phyloP scores from a whole-genome alignment of 2,888 invertebrate species.

The Chrysopilus asiliformis region DNA sequence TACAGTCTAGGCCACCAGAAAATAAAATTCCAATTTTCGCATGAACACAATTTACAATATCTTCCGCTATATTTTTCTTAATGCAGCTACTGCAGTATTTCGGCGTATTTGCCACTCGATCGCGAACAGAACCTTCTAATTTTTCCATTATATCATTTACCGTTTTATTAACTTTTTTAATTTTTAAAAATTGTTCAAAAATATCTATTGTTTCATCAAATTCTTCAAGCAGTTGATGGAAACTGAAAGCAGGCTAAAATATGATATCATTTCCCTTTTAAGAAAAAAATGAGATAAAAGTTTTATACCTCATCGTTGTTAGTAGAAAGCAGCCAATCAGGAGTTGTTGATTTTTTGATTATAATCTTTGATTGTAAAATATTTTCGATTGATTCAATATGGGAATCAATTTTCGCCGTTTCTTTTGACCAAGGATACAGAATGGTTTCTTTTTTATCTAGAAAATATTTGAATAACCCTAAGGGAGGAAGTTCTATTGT shows the following conservation, averaged over 20 bases:
- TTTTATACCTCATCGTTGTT: not conserved
- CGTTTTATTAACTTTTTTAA: slow-evolving; percentile 31
- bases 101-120: slow-evolving; percentile 47
- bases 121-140: slow-evolving; percentile 45
- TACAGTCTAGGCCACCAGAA: slow-evolving; percentile 94
- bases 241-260: slow-evolving; percentile 20
- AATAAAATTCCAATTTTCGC: slow-evolving; percentile 71
- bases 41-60: slow-evolving; percentile 38
- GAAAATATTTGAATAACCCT: slow-evolving; percentile 39
- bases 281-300: no score
- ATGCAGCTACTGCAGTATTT: slow-evolving; percentile 49
- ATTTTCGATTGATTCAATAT: slow-evolving; percentile 9
- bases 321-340: slow-evolving; percentile 15
- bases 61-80: slow-evolving; percentile 8
- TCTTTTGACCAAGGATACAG: slow-evolving; percentile 22
- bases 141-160: slow-evolving; percentile 39
- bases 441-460: slow-evolving; percentile 28
- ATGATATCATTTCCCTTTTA: no score
- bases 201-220: slow-evolving; percentile 9
- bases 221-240: slow-evolving; percentile 15
- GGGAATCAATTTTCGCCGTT: slow-evolving; percentile 4
- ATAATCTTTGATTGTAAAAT: slow-evolving; percentile 10
- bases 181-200: slow-evolving; percentile 35
- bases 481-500: slow-evolving; percentile 50
- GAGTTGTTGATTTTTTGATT: slow-evolving; percentile 13